Conservation (phyloP, 2,888 invertebrate species). For the Noctua comes region DNA sequence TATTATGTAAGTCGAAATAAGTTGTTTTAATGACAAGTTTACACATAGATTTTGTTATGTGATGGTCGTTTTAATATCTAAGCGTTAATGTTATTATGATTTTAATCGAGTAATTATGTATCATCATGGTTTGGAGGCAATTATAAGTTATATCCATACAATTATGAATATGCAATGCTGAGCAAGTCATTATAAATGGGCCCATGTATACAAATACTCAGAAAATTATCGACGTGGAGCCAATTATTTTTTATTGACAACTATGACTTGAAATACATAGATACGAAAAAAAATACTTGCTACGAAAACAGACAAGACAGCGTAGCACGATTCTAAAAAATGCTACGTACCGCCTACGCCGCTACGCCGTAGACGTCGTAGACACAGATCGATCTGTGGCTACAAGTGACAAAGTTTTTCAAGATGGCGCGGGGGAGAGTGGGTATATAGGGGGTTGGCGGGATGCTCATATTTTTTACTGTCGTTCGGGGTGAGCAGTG, state of each 20-base stretch:
- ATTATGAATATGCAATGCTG: neutral
- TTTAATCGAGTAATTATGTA: slow-evolving; percentile 7
- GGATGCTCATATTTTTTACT: slow-evolving; percentile 90
- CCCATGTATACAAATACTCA: neutral
- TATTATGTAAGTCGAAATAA: slow-evolving; percentile 38
- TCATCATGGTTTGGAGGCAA: slow-evolving; percentile 7
- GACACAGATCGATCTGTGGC: slow-evolving; percentile 89
- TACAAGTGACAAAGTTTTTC: slow-evolving; percentile 90
- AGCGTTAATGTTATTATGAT: neutral
- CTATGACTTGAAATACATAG: neutral
- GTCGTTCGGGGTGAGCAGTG: slow-evolving; percentile 89
- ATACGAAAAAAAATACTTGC: neutral
- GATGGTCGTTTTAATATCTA: slow-evolving; percentile 24
- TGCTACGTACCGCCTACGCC: slow-evolving; percentile 63
- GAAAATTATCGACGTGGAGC: neutral
- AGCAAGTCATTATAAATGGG: neutral
- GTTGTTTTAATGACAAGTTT: slow-evolving; percentile 13
- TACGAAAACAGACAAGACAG: slow-evolving; percentile 40
- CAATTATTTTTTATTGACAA: neutral
- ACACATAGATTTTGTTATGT: slow-evolving; percentile 16
- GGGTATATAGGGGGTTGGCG: slow-evolving; percentile 83
- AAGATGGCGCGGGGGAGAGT: slow-evolving; percentile 85
- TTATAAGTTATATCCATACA: neutral
- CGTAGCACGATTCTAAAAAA: slow-evolving; percentile 52
- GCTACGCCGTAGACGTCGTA: slow-evolving; percentile 80